Evolutionary conservation across 2,888 invertebrate species (phyloP), one percentile per base, ranked within the genome.

Genomic region (Biston stratarius): DNA sequence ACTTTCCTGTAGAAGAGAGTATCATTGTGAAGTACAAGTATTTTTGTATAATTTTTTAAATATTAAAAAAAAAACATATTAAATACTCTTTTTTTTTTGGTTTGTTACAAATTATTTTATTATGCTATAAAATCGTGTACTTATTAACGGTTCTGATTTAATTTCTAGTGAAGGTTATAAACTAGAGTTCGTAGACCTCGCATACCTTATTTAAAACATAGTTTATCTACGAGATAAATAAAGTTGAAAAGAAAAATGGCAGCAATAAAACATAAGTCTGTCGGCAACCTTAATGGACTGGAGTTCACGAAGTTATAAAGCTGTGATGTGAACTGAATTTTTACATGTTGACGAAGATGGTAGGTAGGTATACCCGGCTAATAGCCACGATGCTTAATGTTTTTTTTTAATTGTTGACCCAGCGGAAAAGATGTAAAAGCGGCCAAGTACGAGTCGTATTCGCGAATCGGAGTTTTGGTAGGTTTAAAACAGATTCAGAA

Each of bases 11-110:
- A 78, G 70, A 74, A 47, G 70, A 49, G 72, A 82, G 87, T 87
- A 89, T 87, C 87, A 24, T 24, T 24, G 1, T 86, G 78, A 81
- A 88, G 88, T 88, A 89, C 86, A 88, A 86, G 61, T 56, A 42
- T 47, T 56, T 56, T 38, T 38, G n/a, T 62, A 40, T 42, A 56
- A 34, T 38, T 12, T 53, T n/a, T n/a, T n/a, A n/a, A n/a, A n/a
- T n/a, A n/a, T n/a, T n/a, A n/a, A n/a, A n/a, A n/a, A n/a, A n/a
- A n/a, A n/a, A n/a, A n/a, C n/a, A n/a, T n/a, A n/a, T n/a, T n/a
- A n/a, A n/a, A n/a, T n/a, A n/a, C n/a, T n/a, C n/a, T n/a, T n/a
- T n/a, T n/a, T 24, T 24, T 24, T 2, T 24, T 24, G 24, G 24
- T 3, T 24, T 24, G 24, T 24, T 24, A 24, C 3, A 24, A 24